Base-by-base conservation (phyloP, 1,140 invertebrate genomes). In the Drosophila tropicalis region DNA sequence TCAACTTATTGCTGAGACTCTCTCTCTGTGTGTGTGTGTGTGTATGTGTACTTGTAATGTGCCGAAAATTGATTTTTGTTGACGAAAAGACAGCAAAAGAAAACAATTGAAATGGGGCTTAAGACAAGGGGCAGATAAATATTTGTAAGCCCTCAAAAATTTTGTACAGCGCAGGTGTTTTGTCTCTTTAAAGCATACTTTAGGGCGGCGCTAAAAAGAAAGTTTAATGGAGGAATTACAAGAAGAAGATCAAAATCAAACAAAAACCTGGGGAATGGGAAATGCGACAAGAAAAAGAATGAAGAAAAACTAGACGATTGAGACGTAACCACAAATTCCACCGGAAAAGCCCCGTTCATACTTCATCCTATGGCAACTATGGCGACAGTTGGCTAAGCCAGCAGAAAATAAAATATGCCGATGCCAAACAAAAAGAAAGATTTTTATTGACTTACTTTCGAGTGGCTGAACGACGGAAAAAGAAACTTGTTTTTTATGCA, bases 371-470 rank as follows among this genome's bases (percentile, higher is more conserved):
- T 25, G 34, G 40, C 64, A 67, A 63, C 70, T 74, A 29, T 29
- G 72, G 72, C 72, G 63, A 71, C 56, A 36, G 44, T 39, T 58
- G 32, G 56, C 56, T 58, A 58, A 58, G 56, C 56, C 56, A 12
- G 17, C 5, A 9, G 15, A 22, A 7, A 22, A 15, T 29, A 51
- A 63, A 34, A 32, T 47, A 63, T 22, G 32, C 62, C 62, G 44
- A 36, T 51, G 73, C 72, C 34, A 62, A 51, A 34, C 39, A 15
- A 34, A 15, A 32, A 56, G 57, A 61, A 70, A 79, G 36, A 39
- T 83, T 86, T 85, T 86, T 86, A 86, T 86, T 87, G 83, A 86
- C 83, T 86, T 86, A 86, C 83, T 86, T 86, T 87, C 84, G 84
- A 87, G 83, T 87, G 76, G 76, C 69, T 51, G 44, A 73, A 74